Conservation (phyloP, 2,888 invertebrate species). For the Lampropteryx suffumata region DNA sequence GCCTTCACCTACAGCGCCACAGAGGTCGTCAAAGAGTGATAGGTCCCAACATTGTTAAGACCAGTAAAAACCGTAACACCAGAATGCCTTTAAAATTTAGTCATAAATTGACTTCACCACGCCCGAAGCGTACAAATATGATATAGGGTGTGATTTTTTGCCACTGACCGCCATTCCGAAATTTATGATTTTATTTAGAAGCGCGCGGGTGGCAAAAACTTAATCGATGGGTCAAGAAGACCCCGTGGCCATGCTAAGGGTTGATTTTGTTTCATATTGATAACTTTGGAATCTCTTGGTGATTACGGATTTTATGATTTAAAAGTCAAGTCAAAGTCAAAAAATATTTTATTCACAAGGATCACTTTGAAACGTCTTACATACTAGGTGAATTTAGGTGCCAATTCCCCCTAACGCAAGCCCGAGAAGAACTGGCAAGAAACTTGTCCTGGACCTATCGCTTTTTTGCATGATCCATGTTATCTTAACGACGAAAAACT, state of each 20-base stretch:
- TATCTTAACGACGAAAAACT: too few relatives aligned
- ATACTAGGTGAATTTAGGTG: too few relatives aligned
- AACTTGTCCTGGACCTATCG: too few relatives aligned
- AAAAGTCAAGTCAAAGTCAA: too few relatives aligned
- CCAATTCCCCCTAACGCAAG: too few relatives aligned
- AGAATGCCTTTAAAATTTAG: slow-evolving; percentile 55
- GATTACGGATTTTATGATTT: slow-evolving; percentile 4
- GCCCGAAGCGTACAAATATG: slow-evolving; percentile 52
- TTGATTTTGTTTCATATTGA: slow-evolving; percentile 37
- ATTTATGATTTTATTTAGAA: slow-evolving; percentile 76
- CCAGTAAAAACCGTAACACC: slow-evolving; percentile 13
- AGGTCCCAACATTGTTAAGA: slow-evolving; percentile 20
- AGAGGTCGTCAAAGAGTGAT: too few relatives aligned
- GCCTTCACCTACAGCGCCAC: too few relatives aligned
- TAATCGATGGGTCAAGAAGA: slow-evolving; percentile 62
- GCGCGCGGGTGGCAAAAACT: slow-evolving; percentile 69
- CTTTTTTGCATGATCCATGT: too few relatives aligned
- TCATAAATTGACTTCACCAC: slow-evolving; percentile 67
- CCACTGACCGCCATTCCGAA: slow-evolving; percentile 56
- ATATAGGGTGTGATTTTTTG: slow-evolving; percentile 70
- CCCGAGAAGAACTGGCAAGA: too few relatives aligned
- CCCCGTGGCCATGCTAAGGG: slow-evolving; percentile 43
- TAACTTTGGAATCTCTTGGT: slow-evolving; percentile 37
- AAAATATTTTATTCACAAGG: too few relatives aligned
- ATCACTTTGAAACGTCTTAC: too few relatives aligned